Base-by-base conservation (phyloP, 1,140 invertebrate genomes). In the Caenorhabditis latens region DNA sequence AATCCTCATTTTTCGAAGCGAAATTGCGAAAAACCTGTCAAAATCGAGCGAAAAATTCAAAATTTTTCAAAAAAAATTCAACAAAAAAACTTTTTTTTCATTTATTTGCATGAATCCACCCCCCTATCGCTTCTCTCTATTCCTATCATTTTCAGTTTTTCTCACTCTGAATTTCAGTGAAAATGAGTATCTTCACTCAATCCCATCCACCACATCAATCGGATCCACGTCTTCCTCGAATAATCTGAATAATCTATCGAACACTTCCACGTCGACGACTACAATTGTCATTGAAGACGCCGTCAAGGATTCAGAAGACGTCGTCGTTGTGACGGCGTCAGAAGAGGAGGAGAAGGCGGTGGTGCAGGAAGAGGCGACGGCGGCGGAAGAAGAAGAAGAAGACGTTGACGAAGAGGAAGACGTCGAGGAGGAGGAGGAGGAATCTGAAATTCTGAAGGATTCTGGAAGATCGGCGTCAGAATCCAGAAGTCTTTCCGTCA, bases 121-220 rank as follows among this genome's bases (percentile, higher is more conserved):
- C 14, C 65, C 19, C 65, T 71, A 71, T 71, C 65, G 65, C 65
- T 71, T 71, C 32, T 65, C 42, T 24, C 9, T 71, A 19, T 11
- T n/a, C 24, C 46, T 46, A 9, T 46, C 16, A 46, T 46, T 71
- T 32, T 46, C n/a, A 46, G 19, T 71, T 57, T 83, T 46, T 57
- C 24, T 40, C n/a, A n/a, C 40, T 8, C 40, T 13, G 7, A 43
- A 61, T 16, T 84, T 32, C 42, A 84, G 84, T 55, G 84, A 85
- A 55, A 85, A 85, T 13, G 84, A 85, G 13, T 48, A 42, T 43
- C 0, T 84, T 4, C 83, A 84, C 57, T 84, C 83, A 24, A n/a
- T 50, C 19, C 61, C 58, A 21, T 85, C 84, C 61, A 43, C 46
- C 40, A 40, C 61, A 6, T 46, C 43, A 48, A 11, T 14, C 43